Conservation (phyloP, 2,113 vertebrate genomes). For the Arothron firmamentum region DNA sequence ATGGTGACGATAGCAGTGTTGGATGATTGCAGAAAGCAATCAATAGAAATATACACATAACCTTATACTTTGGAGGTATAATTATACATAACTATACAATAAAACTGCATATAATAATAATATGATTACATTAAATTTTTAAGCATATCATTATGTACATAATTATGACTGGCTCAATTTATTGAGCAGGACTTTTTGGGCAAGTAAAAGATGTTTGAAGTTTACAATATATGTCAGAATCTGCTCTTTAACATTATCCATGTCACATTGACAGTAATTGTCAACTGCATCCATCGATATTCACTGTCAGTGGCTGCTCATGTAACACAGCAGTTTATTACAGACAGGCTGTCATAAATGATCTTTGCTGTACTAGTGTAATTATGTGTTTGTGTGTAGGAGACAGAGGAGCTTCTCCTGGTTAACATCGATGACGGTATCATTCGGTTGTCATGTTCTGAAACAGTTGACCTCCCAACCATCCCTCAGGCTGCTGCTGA, state of each 20-base stretch:
- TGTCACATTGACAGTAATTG: conserved; percentile 5
- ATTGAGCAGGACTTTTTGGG: no score
- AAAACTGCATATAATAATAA: no score
- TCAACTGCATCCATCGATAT: conserved; percentile 19
- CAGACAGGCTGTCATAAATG: conserved; percentile 20
- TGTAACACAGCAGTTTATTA: conserved; percentile 5
- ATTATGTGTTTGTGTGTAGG: conserved; percentile 69
- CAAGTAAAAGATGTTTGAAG: background rate
- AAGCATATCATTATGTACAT: no score
- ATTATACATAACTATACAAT: no score
- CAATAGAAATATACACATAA: background rate
- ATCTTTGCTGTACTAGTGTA: conserved; percentile 19
- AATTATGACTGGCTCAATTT: no score
- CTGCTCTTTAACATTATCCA: background rate
- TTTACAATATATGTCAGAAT: background rate
- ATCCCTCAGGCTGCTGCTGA: conserved; percentile 81
- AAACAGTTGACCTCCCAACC: conserved; percentile 72
- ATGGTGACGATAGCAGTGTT: background rate
- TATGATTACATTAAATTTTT: no score
- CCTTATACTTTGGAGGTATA: no score
- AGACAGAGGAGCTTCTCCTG: conserved; percentile 87
- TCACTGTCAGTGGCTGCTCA: conserved; percentile 36
- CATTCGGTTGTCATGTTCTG: conserved; percentile 71
- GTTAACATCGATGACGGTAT: conserved; percentile 86
- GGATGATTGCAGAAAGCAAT: no score